Base-by-base conservation (phyloP, 1,140 invertebrate species). In the Samia ricini region DNA sequence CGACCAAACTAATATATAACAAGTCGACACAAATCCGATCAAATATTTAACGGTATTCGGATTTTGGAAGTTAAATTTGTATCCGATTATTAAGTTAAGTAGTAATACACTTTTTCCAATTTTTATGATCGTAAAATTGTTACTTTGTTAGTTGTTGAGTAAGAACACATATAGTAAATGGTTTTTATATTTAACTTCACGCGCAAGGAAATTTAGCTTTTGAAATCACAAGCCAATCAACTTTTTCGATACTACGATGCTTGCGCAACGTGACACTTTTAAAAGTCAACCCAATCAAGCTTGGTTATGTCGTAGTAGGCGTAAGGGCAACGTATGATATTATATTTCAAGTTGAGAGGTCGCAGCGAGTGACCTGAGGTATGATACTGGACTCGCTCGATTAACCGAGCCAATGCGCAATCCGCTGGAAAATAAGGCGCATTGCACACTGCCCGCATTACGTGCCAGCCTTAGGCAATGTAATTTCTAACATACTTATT, bases 401-500 rank as follows among this genome's bases (percentile, higher is more conserved):
- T 83, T 77, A 80, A 70, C 63, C 63, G 51, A 15, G 60, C 62
- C 61, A 60, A 71, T 67, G 61, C 60, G 48, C 56, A 58, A 52
- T 57, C 60, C 23, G 33, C 51, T 63, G 63, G 56, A 55, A 79
- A 24, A 66, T 61, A 68, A 68, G 69, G 63, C 68, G 68, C 48
- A 68, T 70, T 62, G 63, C 64, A 59, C 48, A 61, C 54, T 51
- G 54, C 60, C 62, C n/a, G 63, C 50, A 61, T 66, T 77, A 75
- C 73, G 67, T 60, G 60, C 60, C 61, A 63, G 77, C 83, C 76
- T 63, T 64, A 68, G 73, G 80, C 84, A 69, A 64, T 61, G 69
- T 69, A 79, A 83, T 88, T 89, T 89, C 87, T 87, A 81, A 80
- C 73, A 64, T 89, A 78, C 79, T 87, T 84, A 86, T 89, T 88